phyloP scores from a whole-genome alignment of 2,113 vertebrate species.

The Ciconia stormi region DNA sequence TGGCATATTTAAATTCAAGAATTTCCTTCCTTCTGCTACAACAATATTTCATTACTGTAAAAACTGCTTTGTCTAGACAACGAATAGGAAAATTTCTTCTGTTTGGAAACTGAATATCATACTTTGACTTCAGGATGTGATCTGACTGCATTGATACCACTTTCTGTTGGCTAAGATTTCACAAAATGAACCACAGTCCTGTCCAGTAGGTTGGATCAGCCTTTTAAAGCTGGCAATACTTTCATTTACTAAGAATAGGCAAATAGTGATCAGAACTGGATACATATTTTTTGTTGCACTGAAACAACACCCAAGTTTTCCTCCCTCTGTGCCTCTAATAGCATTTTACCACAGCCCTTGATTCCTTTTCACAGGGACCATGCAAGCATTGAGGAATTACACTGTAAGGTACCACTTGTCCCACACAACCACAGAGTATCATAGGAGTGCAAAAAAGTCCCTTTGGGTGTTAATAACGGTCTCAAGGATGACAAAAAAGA shows the following conservation, averaged over 20 bases:
- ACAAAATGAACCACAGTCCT: not conserved
- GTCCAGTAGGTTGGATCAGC: not conserved
- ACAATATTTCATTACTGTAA: not conserved
- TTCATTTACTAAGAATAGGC: not conserved
- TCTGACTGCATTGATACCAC: not conserved
- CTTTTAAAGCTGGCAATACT: not conserved
- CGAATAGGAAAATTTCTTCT: constrained; percentile 25
- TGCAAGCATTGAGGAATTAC: not conserved
- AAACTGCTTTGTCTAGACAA: constrained; percentile 24
- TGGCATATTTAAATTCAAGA: not conserved
- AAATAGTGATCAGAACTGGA: not conserved
- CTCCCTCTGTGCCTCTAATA: not conserved
- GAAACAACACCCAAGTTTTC: not conserved
- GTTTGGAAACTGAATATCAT: constrained; percentile 30
- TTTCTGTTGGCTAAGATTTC: constrained; percentile 19
- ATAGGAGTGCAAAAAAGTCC: not conserved
- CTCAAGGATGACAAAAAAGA: not conserved
- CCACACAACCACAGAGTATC: not conserved
- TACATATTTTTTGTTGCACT: not conserved
- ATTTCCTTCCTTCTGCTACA: not conserved
- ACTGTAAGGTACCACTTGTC: not conserved
- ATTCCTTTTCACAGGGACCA: not conserved
- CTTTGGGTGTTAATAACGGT: rapidly evolving
- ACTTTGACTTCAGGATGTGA: not conserved
- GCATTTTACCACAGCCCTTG: not conserved